phyloP scores from a whole-genome alignment of 2,113 vertebrate genomes.

The Hystrix cristata region DNA sequence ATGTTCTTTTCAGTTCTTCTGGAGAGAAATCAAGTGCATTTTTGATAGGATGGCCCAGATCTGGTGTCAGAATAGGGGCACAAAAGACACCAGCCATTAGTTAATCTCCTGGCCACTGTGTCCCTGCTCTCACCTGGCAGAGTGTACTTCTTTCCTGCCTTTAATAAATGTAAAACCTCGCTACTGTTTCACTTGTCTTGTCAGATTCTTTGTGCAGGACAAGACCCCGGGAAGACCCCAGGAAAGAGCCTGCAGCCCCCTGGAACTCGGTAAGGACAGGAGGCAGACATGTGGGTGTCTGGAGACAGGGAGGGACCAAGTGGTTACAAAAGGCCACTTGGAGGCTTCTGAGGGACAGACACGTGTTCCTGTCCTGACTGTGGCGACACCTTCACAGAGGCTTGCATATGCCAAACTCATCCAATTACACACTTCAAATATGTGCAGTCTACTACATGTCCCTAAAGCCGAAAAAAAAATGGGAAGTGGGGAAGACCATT shows the following conservation, averaged over 20 bases:
- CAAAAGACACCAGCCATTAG: not conserved
- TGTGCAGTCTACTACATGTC: not conserved
- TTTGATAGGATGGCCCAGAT: not conserved
- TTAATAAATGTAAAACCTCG: not conserved
- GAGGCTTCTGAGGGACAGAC: not conserved
- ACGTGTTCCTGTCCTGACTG: not conserved
- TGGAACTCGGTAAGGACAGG: not conserved
- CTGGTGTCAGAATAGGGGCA: not conserved
- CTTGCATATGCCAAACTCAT: not conserved
- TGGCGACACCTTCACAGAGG: not conserved
- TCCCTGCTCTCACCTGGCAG: not conserved
- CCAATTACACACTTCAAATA: not conserved
- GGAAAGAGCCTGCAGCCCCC: not conserved
- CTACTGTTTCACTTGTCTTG: not conserved
- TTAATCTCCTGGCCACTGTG: not conserved
- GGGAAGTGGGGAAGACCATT: not conserved
- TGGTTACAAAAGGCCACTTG: fast-evolving
- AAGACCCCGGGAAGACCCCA: not conserved
- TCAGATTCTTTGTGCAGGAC: not conserved
- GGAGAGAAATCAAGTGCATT: not conserved
- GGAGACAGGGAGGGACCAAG: fast-evolving
- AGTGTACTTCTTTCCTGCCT: not conserved
- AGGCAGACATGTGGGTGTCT: not conserved
- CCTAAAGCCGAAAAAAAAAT: not conserved
- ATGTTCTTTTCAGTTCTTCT: not conserved